Conservation (phyloP, 2,888 invertebrate species). For the Thysanoteuthis rhombus region DNA sequence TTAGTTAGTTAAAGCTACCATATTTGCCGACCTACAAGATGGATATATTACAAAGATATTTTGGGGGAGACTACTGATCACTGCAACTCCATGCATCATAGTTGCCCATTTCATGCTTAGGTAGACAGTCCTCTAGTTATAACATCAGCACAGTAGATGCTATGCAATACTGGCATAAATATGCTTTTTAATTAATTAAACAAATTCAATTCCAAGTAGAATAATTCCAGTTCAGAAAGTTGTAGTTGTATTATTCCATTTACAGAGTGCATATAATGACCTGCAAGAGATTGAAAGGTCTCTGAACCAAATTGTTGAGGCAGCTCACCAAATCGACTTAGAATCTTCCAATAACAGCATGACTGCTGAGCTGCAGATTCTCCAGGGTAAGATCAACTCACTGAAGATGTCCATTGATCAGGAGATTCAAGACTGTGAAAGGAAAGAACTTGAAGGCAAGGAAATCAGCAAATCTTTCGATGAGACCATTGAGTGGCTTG, state of each 20-base stretch:
- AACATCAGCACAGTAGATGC: too few species aligned
- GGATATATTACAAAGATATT: too few species aligned
- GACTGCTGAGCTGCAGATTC: slow-evolving; percentile 84
- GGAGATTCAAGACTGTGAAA: slow-evolving; percentile 86
- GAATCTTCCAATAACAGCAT: slow-evolving; percentile 71
- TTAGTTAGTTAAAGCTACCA: too few species aligned
- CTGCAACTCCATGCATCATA: too few species aligned
- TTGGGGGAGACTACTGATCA: too few species aligned
- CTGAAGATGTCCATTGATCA: slow-evolving; percentile 84
- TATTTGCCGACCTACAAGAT: too few species aligned
- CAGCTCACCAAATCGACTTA: slow-evolving; percentile 69
- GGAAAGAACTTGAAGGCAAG: slow-evolving; percentile 62
- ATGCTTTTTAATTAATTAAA: neutral
- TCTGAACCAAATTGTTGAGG: slow-evolving; percentile 75
- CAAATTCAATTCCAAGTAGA: too few species aligned
- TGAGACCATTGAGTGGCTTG: slow-evolving; percentile 55
- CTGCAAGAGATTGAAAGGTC: slow-evolving; percentile 86
- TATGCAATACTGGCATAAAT: neutral
- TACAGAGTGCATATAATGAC: slow-evolving; percentile 77
- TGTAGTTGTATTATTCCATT: neutral
- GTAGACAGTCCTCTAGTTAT: too few species aligned
- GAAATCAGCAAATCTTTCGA: slow-evolving; percentile 55
- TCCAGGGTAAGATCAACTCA: slow-evolving; percentile 78
- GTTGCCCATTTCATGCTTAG: too few species aligned
- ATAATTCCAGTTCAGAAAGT: neutral